Conservation (phyloP, 2,797 vertebrate species). For the Silurus lanzhouensis region DNA sequence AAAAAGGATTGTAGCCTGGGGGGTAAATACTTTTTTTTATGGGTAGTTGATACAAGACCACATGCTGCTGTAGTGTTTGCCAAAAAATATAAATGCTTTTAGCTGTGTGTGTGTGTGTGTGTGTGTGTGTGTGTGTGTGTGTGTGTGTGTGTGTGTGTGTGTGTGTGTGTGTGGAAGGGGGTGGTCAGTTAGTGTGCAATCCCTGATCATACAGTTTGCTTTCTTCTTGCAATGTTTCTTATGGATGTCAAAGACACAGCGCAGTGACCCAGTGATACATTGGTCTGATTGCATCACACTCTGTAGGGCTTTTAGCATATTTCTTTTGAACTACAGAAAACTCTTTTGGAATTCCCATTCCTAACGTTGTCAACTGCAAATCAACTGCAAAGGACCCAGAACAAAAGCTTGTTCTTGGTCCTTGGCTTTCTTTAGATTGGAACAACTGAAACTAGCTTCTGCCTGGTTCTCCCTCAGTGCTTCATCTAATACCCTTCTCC, state of each 20-base stretch:
- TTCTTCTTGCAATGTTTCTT: not conserved
- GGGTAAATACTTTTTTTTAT: not conserved
- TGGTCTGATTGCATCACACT: not conserved
- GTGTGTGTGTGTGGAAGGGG: too few relatives aligned
- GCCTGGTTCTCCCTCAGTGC: not conserved
- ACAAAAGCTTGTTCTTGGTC: not conserved
- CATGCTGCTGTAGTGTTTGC: not conserved
- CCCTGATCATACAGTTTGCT: not conserved
- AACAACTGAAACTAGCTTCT: not conserved
- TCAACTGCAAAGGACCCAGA: too few relatives aligned
- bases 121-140: not conserved
- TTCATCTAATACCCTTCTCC: not conserved
- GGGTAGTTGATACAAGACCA: not conserved
- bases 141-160: not conserved
- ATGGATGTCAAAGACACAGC: not conserved
- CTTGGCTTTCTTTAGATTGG: not conserved
- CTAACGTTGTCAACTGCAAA: not conserved
- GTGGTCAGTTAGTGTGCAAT: not conserved
- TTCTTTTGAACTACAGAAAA: not conserved
- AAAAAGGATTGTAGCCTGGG: not conserved
- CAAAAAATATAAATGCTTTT: not conserved
- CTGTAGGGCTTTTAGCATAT: not conserved
- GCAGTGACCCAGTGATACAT: not conserved
- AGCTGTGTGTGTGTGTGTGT: constrained; percentile 5
- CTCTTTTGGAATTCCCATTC: not conserved